Percentiles rank a stretch among this genome's conserved stretches.
Evolutionary conservation across 1,140 invertebrate genomes (phyloP).

Genomic region (Penaeus chinensis): DNA sequence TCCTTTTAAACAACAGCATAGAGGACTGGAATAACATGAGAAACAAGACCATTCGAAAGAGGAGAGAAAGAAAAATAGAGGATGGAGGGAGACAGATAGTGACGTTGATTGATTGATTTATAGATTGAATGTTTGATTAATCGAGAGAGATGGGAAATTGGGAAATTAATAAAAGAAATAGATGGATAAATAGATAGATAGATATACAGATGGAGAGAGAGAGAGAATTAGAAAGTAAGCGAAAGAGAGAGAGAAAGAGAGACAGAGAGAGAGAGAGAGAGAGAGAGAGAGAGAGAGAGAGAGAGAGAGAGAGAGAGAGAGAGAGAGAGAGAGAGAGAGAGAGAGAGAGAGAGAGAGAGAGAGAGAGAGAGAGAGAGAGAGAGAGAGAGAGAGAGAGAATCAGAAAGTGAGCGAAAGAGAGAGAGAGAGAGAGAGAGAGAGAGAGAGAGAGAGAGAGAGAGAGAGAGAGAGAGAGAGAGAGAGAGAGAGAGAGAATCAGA

Average conservation of each 20-base stretch:
- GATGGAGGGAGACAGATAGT: too few relatives aligned
- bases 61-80: too few relatives aligned
- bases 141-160: not conserved
- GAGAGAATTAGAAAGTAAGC: not conserved
- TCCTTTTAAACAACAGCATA: too few relatives aligned
- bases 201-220: too few relatives aligned
- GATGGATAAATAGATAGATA: too few relatives aligned
- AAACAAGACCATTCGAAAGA: too few relatives aligned
- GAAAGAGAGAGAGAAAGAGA: not conserved
- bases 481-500: not conserved
- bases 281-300: not conserved
- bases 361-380: slow-evolving; percentile 6
- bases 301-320: not conserved
- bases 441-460: not conserved
- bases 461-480: slow-evolving; percentile 10
- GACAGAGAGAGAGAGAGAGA: slow-evolving; percentile 3
- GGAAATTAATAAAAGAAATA: not conserved
- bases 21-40: too few relatives aligned
- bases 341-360: slow-evolving; percentile 9
- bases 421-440: not conserved
- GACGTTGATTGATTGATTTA: too few relatives aligned
- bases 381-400: not conserved
- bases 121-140: not conserved
- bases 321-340: not conserved
- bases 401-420: not conserved